Percentiles rank a stretch among this genome's conserved stretches.
Evolutionary conservation across 2,113 vertebrate genomes (phyloP).

Genomic region (Paradisaea rubra): DNA sequence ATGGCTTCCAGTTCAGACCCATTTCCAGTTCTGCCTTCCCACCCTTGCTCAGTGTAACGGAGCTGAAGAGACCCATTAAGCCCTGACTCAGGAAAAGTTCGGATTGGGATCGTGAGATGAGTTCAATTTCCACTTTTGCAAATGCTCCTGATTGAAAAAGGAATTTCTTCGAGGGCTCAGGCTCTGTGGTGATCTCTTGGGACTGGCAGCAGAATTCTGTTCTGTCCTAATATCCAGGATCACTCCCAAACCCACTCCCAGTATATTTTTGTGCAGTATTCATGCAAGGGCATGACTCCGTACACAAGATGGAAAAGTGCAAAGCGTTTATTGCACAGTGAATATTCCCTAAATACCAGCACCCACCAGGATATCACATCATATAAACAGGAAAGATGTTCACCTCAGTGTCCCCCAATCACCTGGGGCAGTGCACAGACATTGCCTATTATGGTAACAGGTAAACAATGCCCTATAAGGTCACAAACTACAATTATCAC

Average conservation of each 20-base stretch:
- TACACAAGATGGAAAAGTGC: no score
- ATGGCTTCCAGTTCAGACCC: neutral
- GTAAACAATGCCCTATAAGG: no score
- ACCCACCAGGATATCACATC: no score
- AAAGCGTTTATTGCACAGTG: no score
- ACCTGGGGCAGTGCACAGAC: no score
- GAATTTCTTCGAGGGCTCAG: neutral
- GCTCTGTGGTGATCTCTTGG: neutral
- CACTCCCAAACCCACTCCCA: neutral
- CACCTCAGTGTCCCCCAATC: no score
- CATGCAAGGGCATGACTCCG: no score
- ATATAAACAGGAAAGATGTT: no score
- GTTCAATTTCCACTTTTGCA: neutral
- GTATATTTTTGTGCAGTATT: neutral
- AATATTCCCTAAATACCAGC: no score
- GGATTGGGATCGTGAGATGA: neutral
- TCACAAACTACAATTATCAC: no score
- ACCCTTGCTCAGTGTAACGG: accelerated
- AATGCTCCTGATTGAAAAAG: neutral
- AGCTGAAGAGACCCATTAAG: neutral
- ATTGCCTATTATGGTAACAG: no score
- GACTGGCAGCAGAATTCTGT: neutral
- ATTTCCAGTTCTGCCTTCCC: neutral
- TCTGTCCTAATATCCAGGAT: neutral
- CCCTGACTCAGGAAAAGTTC: neutral